These are phyloP conservation scores for Neocrepidodera transversa DNA, from an alignment of 2,888 invertebrate species.

Conservation along the genomic window DNA sequence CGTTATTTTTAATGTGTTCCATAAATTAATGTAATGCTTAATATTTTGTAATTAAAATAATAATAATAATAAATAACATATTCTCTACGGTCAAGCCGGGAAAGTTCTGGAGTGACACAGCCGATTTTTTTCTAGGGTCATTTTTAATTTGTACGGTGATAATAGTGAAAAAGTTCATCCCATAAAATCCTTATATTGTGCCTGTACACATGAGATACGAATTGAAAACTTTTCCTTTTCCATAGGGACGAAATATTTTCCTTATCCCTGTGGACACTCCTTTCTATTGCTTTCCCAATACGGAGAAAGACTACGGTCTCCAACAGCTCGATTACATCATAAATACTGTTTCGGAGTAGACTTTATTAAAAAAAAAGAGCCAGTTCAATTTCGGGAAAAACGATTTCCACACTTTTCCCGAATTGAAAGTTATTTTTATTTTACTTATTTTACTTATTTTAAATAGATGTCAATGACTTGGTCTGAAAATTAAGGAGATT, in stretches of 20 bases:
- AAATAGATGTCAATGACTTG: neutral
- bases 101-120: too few relatives aligned
- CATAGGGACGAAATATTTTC: conserved; percentile 54
- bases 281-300: conserved; percentile 56
- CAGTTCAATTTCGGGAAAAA: conserved; percentile 33
- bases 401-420: conserved; percentile 31
- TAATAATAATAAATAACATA: too few relatives aligned
- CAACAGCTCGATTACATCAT: conserved; percentile 50
- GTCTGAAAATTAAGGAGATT: too few relatives aligned
- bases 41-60: too few relatives aligned
- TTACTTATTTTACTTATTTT: conserved; percentile 11
- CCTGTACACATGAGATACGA: conserved; percentile 55
- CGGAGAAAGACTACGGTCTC: conserved; percentile 39
- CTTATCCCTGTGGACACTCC: conserved; percentile 56
- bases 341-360: conserved; percentile 44
- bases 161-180: conserved; percentile 53
- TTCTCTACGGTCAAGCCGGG: too few relatives aligned
- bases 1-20: too few relatives aligned
- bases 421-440: conserved; percentile 23
- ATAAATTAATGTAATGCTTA: too few relatives aligned
- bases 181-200: conserved; percentile 56
- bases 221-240: conserved; percentile 53
- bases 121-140: too few relatives aligned
- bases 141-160: conserved; percentile 32
- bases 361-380: conserved; percentile 43